These are phyloP conservation scores for Perca flavescens DNA, from an alignment of 2,113 vertebrate genomes.

Conservation along the genomic window DNA sequence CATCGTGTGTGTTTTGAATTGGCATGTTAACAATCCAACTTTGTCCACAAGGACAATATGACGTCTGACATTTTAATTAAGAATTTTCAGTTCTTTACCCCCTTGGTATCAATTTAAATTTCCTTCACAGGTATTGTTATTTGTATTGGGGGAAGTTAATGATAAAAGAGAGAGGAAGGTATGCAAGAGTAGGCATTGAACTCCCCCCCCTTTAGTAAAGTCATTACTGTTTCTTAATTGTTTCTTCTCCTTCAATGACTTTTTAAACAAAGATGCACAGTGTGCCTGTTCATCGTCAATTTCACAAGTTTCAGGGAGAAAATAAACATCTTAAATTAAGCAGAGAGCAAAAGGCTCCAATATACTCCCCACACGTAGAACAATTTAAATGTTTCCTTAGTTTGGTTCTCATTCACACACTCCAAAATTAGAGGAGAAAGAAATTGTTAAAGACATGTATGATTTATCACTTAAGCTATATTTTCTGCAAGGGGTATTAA, in stretches of 20 bases:
- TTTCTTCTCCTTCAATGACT: slow-evolving; percentile 70
- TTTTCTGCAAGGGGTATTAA: slow-evolving; percentile 28
- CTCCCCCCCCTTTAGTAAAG: slow-evolving; percentile 49
- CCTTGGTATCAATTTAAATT: slow-evolving; percentile 36
- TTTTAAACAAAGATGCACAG: slow-evolving; percentile 45
- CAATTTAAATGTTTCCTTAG: neutral
- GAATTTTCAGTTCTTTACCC: slow-evolving; percentile 8
- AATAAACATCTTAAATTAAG: slow-evolving; percentile 47
- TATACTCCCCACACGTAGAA: slow-evolving; percentile 16
- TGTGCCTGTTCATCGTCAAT: slow-evolving; percentile 55
- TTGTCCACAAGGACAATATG: slow-evolving; percentile 35
- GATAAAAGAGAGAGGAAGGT: slow-evolving; percentile 47
- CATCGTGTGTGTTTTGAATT: slow-evolving; percentile 1
- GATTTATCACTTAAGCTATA: slow-evolving; percentile 32
- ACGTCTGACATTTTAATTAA: slow-evolving; percentile 28
- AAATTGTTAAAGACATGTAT: slow-evolving; percentile 17
- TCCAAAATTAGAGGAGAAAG: neutral
- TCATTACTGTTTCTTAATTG: slow-evolving; percentile 69
- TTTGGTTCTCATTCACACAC: slow-evolving; percentile 13
- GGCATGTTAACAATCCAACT: slow-evolving; percentile 59
- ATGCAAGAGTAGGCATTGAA: slow-evolving; percentile 47
- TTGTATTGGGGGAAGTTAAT: slow-evolving; percentile 51
- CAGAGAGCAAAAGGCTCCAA: slow-evolving; percentile 26
- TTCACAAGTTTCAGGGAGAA: slow-evolving; percentile 36
- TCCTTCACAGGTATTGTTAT: slow-evolving; percentile 27